Base-by-base conservation (phyloP, 2,888 invertebrate genomes). In the Pyrgus malvae region DNA sequence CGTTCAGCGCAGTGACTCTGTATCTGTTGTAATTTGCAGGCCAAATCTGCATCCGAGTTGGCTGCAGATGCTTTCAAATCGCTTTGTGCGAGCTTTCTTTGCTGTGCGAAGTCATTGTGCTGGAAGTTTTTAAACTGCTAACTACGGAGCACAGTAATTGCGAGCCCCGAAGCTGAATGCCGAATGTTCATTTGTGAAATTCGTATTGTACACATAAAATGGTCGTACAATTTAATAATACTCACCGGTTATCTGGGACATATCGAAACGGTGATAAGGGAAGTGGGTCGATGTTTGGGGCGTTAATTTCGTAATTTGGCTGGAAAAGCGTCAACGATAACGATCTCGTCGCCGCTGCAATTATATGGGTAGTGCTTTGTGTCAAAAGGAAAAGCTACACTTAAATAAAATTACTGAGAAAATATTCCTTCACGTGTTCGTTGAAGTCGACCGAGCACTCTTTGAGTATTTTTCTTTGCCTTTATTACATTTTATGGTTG, bases 51-150 rank as follows among this genome's bases (percentile, higher is more conserved):
- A 79, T 78, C 77, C 75, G 73, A 82, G 76, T 78, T 83, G 80
- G 76, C 78, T 83, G 78, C 80, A 84, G 82, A 85, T 83, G 87
- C 84, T 81, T 80, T 85, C 76, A 80, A 78, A 84, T 82, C 79
- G 77, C 83, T 86, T 84, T 86, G 83, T 85, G 76, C 67, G 65
- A 72, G 71, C 66, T 80, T 83, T 78, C 80, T 83, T 84, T 82
- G 79, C 76, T 81, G 79, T 82, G 72, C 74, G 75, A 74, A 80
- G 72, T 78, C 75, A 76, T 81, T 83, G 76, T 81, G 72, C 71
- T 74, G 74, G 69, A 73, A 72, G 69, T 78, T 80, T 78, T 72
- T 68, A 60, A 76, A 76, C 73, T 76, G 64, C 65, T 70, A 70
- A 70, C 69, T 69, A 70, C 70, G 58, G 60, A 40, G 6, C 23